Percentiles rank a stretch among this genome's conserved stretches.
Evolutionary conservation across 1,140 invertebrate species (phyloP).

Genomic region (Heliconius hewitsoni): DNA sequence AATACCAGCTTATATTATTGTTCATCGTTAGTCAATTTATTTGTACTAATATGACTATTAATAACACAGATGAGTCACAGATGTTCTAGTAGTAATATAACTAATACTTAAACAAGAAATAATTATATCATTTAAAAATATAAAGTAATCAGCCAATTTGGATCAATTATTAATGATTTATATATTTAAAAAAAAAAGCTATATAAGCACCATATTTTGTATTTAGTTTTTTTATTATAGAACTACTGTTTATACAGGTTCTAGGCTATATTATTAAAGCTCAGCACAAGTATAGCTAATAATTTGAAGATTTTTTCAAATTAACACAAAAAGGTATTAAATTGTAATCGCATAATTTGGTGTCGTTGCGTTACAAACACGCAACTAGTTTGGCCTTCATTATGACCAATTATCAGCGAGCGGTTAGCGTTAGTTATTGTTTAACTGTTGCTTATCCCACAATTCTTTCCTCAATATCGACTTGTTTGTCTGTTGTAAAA

Average conservation of each 20-base stretch:
- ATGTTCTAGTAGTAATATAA: background rate
- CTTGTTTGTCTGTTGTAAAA: background rate
- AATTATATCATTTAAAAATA: background rate
- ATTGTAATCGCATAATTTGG: conserved; percentile 7
- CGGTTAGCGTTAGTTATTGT: background rate
- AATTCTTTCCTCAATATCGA: conserved; percentile 28
- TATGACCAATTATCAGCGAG: conserved; percentile 28
- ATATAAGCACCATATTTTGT: too few relatives aligned
- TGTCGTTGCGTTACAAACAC: conserved; percentile 18
- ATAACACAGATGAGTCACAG: background rate
- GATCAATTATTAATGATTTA: too few relatives aligned
- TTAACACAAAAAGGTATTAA: conserved; percentile 2
- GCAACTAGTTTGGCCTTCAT: conserved; percentile 23
- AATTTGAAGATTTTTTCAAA: background rate
- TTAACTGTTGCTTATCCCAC: conserved; percentile 24
- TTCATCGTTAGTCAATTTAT: background rate
- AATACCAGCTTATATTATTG: background rate
- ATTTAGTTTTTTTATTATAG: too few relatives aligned
- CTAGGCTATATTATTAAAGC: too few relatives aligned
- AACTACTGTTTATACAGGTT: too few relatives aligned
- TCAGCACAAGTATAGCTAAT: background rate
- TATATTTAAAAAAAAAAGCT: too few relatives aligned
- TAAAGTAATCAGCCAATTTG: too few relatives aligned
- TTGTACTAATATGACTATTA: background rate
- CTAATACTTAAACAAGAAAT: background rate